Evolutionary conservation across 2,113 vertebrate genomes (phyloP).

Genomic region (Chaetodon trifascialis): DNA sequence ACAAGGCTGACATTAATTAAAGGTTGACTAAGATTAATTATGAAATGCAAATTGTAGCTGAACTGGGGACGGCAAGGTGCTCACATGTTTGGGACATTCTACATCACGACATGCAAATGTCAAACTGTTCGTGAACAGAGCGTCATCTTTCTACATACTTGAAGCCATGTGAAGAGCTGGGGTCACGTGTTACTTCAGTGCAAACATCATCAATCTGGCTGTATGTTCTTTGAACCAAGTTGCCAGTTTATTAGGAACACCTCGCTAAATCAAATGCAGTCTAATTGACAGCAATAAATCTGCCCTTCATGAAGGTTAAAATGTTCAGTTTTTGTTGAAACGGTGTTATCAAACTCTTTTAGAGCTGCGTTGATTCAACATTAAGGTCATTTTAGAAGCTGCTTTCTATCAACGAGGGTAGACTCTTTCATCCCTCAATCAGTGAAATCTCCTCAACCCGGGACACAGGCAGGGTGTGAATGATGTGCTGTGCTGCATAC

Average conservation of each 20-base stretch:
- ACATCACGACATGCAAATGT: conserved; percentile 43
- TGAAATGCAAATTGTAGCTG: conserved; percentile 70
- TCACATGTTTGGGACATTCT: conserved; percentile 50
- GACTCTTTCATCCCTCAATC: no score
- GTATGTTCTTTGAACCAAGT: background rate
- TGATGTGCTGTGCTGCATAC: no score
- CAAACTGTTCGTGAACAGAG: conserved; percentile 49
- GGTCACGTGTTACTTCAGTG: background rate
- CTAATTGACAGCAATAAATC: background rate
- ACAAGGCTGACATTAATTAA: conserved; percentile 64
- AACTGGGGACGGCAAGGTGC: conserved; percentile 40
- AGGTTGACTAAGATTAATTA: conserved; percentile 76
- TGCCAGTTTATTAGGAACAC: background rate
- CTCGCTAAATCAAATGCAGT: background rate
- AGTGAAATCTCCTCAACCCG: no score
- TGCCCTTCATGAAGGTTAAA: no score
- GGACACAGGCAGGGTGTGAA: no score
- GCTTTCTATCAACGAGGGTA: no score
- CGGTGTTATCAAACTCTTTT: no score
- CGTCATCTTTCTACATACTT: background rate
- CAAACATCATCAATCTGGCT: conserved; percentile 2
- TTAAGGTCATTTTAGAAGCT: no score
- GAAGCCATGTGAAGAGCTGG: no score
- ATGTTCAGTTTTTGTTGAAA: no score
- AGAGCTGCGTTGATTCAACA: background rate